phyloP scores from a whole-genome alignment of 2,113 vertebrate species.

The Coptodon rendalli region DNA sequence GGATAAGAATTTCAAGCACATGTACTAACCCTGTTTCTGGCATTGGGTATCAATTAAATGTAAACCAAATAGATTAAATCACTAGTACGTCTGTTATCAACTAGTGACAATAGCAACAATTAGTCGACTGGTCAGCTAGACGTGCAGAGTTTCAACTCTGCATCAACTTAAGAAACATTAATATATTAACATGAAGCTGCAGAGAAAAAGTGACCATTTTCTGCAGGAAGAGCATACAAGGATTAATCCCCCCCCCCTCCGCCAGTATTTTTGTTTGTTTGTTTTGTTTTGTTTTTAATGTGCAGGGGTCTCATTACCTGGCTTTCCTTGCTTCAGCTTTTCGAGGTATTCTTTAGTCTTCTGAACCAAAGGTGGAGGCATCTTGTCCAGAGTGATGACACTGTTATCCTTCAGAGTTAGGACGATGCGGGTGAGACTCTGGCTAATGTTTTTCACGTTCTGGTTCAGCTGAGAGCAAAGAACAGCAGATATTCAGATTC shows the following conservation, averaged over 20 bases:
- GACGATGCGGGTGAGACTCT: constrained; percentile 74
- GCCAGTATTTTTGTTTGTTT: not conserved
- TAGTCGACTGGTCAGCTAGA: not conserved
- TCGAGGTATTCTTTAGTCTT: constrained; percentile 90
- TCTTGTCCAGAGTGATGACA: constrained; percentile 84
- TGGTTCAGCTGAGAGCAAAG: constrained; percentile 81
- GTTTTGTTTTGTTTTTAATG: not conserved
- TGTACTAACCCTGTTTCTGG: not conserved
- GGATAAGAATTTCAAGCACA: not conserved
- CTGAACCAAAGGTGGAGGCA: constrained; percentile 76
- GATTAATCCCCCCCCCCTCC: too few relatives aligned
- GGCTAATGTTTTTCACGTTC: constrained; percentile 87
- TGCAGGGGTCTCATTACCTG: constrained; percentile 64
- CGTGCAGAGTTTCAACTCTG: not conserved
- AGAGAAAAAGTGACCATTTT: not conserved
- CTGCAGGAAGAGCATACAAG: not conserved
- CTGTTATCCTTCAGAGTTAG: constrained; percentile 85
- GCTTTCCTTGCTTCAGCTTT: constrained; percentile 80
- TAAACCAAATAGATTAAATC: not conserved
- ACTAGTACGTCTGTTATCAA: not conserved
- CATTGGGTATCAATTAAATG: not conserved
- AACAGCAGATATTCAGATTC: not conserved
- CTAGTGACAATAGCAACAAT: not conserved
- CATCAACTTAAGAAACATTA: not conserved
- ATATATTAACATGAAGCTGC: not conserved